Percentiles rank a stretch among this genome's conserved stretches.
Conservation (phyloP, 2,888 invertebrate species). For the Ecliptopera silaceata region DNA sequence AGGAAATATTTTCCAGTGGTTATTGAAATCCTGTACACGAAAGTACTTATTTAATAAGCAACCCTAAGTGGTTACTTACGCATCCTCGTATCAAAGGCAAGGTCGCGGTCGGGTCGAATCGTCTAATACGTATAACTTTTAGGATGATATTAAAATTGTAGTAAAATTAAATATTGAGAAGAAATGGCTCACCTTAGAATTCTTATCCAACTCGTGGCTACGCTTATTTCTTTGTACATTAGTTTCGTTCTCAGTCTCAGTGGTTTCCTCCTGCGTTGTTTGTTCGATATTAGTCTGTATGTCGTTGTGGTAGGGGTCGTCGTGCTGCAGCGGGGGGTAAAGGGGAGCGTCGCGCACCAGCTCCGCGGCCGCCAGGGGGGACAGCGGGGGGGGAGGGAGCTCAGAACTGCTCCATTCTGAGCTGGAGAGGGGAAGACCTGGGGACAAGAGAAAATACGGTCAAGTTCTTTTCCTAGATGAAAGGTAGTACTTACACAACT, state of each 20-base stretch:
- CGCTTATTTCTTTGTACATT: conserved; percentile 59
- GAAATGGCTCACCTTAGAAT: conserved; percentile 55
- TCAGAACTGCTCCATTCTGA: neutral
- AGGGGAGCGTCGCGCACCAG: conserved; percentile 64
- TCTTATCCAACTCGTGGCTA: conserved; percentile 61
- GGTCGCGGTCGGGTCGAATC: too few species aligned
- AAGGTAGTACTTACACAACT: too few species aligned
- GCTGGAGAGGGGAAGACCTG: conserved; percentile 47
- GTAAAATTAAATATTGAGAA: too few species aligned
- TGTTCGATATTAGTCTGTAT: conserved; percentile 55
- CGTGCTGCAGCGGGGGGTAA: conserved; percentile 44
- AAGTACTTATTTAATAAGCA: too few species aligned
- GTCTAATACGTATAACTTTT: too few species aligned
- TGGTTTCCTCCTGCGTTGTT: conserved; percentile 45
- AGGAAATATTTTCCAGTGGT: too few species aligned
- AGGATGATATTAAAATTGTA: too few species aligned
- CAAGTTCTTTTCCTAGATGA: too few species aligned
- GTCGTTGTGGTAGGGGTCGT: conserved; percentile 45
- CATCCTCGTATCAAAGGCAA: too few species aligned
- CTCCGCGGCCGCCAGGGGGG: conserved; percentile 56
- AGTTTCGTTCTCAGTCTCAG: conserved; percentile 52
- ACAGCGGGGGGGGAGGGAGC: conserved; percentile 41
- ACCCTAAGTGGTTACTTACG: too few species aligned
- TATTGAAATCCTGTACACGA: too few species aligned
- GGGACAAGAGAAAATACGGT: conserved; percentile 31